Base-by-base conservation (phyloP, 1,140 invertebrate genomes). In the Lucilia cuprina region DNA sequence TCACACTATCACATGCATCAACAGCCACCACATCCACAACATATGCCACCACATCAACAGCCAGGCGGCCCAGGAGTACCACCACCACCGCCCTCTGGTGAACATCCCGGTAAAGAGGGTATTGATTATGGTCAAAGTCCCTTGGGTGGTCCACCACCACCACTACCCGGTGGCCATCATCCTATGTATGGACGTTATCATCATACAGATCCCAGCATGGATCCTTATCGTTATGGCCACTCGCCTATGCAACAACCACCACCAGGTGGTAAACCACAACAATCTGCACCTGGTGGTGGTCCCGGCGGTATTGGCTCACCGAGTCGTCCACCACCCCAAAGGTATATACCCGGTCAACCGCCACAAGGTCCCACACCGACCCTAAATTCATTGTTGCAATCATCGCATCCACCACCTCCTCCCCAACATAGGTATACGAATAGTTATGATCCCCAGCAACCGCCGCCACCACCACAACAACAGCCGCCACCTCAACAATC, bases 291-390 rank as follows among this genome's bases (percentile, higher is more conserved):
- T 82, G 85, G 14, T 84, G 86, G 75, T 86, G 85, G 88, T 10
- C 75, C 88, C 0, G 83, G 55, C 0, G 83, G 55, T 8, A 88
- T 89, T 14, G 86, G 87, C 14, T 91, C 90, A 2, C 90, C 90
- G 0, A 90, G 88, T 86, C 86, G 90, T 21, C 89, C 90, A 80
- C 88, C 90, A 41, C 89, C 88, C 85, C 89, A 91, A 83, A 87
- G 89, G 7, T 90, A 91, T 85, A 91, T 91, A 84, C 89, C 89
- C 17, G 90, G 90, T n/a, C 90, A 91, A 77, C 89, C 90, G 70
- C 95, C 95, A 82, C 94, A 95, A 84, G 96, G 97, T 77, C 97
- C 96, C 19, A 98, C 97, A 74, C 97, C 97, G 75, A 98, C 97
- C 41, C 92, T 98, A 83, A 98, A 98, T 92, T 97, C 97, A 87